Base-by-base conservation (phyloP, 2,888 invertebrate genomes). In the Pemphredon lugubris region DNA sequence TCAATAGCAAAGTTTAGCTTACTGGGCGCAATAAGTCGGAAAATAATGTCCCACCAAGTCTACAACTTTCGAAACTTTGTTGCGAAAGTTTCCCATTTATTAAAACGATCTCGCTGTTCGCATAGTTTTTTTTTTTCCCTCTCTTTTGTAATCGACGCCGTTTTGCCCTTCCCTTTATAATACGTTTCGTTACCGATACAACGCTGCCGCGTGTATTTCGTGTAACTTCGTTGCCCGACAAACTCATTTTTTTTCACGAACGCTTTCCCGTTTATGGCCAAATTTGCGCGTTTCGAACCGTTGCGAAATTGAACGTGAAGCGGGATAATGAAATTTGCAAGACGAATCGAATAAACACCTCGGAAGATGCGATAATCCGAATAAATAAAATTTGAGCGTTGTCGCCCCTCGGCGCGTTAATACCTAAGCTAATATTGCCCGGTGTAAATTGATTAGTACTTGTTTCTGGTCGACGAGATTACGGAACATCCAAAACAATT, bases 1-100 rank as follows among this genome's bases (percentile, higher is more conserved):
- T 79, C 79, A 76, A 73, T 79, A 72, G 77, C 67, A 75, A 63
- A 79, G 73, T 70, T 68, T 34, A 51, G 60, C 50, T 47, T 63
- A 23, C 44, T 14, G 21, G 51, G 53, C 7, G 30, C 42, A 45
- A 45, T 66, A 59, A 70, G 71, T 39, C 39, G 58, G 64, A 65
- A 74, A 77, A 74, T 71, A 77, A 77, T 78, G 61, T 71, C 68
- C 40, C 51, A 55, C 40, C 30, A 53, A 34, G 40, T 53, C 40
- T 14, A 42, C 34, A 57, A 57, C 63, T 63, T 69, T 21, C 53
- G 48, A 58, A 72, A 72, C 51, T 69, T 58, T 39, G 20, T 32
- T 58, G 54, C 32, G 26, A 44, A 48, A 72, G 32, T 72, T 72
- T 30, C 44, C 58, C 64, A 70, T 64, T 72, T 72, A 72, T 72